Percentiles rank a stretch among this genome's conserved stretches.
phyloP scores from a whole-genome alignment of 2,113 vertebrate genomes.

The Oenanthe oenanthe region DNA sequence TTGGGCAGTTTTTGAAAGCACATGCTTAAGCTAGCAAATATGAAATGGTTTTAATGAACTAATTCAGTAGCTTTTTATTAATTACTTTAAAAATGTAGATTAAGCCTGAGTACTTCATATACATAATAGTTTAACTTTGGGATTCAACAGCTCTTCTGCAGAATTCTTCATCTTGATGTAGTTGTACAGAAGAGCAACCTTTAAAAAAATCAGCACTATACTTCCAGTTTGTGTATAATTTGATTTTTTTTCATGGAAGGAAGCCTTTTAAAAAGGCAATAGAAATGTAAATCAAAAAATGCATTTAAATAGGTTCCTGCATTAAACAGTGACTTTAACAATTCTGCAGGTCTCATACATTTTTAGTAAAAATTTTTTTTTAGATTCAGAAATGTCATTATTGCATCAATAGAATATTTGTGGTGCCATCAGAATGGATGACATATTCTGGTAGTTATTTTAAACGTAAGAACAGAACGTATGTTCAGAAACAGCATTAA shows the following conservation, averaged over 20 bases:
- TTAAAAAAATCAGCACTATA: not conserved
- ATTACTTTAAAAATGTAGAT: not conserved
- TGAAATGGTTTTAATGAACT: not conserved
- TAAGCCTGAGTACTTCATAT: not conserved
- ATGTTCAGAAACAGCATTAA: constrained; percentile 40
- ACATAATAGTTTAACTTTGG: not conserved
- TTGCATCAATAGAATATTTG: constrained; percentile 35
- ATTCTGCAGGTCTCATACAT: not conserved
- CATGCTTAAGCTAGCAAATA: not conserved
- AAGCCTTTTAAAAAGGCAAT: not conserved
- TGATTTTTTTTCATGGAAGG: not conserved
- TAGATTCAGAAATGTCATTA: constrained; percentile 8
- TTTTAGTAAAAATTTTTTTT: not conserved
- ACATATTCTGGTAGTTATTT: constrained; percentile 55
- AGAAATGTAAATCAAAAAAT: not conserved
- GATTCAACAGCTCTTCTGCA: not conserved
- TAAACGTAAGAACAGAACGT: constrained; percentile 41
- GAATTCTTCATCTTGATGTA: not conserved
- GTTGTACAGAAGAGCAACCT: not conserved
- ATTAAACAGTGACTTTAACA: not conserved
- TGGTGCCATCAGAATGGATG: constrained; percentile 21
- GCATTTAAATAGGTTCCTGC: not conserved
- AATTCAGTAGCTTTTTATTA: not conserved
- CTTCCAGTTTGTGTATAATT: not conserved
- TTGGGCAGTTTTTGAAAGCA: not conserved